These are phyloP conservation scores for Tiaroga cobitis DNA, from an alignment of 2,797 vertebrate genomes.

Conservation along the genomic window DNA sequence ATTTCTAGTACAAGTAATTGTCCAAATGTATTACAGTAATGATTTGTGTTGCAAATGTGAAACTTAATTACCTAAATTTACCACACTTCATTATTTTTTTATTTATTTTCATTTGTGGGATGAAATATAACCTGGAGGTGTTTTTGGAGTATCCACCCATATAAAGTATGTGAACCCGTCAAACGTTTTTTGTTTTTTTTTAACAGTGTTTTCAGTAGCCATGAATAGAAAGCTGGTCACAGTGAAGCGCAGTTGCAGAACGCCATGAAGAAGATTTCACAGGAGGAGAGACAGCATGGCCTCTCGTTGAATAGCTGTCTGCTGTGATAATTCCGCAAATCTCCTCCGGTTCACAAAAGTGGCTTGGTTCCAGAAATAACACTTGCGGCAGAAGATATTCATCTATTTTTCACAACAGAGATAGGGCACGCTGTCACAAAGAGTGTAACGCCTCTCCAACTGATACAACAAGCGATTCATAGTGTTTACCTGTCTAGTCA, in stretches of 20 bases:
- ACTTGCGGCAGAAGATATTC: conserved; percentile 24
- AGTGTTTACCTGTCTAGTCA: conserved; percentile 17
- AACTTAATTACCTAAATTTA: background rate
- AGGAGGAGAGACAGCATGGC: conserved; percentile 13
- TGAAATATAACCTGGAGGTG: background rate
- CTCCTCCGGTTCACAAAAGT: conserved; percentile 19
- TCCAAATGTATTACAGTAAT: background rate
- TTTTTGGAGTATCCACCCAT: background rate
- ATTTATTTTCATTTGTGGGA: background rate
- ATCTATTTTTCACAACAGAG: conserved; percentile 25
- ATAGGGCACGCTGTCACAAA: conserved; percentile 31
- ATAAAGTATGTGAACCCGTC: background rate
- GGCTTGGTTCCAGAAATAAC: conserved; percentile 19
- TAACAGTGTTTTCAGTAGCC: background rate
- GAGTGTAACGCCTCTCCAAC: background rate
- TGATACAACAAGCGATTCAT: conserved; percentile 6
- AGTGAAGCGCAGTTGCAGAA: conserved; percentile 3
- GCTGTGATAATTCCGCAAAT: conserved; percentile 39
- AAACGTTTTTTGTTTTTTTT: background rate
- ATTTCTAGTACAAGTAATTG: background rate
- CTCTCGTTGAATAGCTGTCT: conserved; percentile 37
- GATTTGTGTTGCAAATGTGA: background rate
- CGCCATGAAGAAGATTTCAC: conserved; percentile 11
- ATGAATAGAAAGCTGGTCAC: conserved; percentile 20
- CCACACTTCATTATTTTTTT: background rate